These are phyloP conservation scores for Clarias macrocephalus DNA, from an alignment of 2,113 vertebrate genomes.

Conservation along the genomic window DNA sequence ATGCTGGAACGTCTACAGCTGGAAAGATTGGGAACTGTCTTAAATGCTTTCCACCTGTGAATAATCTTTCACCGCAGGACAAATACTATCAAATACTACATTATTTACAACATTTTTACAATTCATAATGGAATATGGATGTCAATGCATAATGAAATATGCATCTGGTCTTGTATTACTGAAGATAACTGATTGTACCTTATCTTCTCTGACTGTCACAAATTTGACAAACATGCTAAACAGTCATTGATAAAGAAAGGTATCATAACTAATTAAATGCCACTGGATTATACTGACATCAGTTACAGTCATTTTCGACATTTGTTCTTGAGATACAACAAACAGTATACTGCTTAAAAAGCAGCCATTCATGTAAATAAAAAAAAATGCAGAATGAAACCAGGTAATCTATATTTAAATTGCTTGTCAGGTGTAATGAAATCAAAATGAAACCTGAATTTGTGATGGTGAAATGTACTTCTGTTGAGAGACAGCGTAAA, in stretches of 20 bases:
- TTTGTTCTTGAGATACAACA: constrained; percentile 9
- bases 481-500: not conserved
- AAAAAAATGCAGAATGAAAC: constrained; percentile 39
- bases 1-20: no score
- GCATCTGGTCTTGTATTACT: not conserved
- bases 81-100: not conserved
- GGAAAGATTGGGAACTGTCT: no score
- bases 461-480: not conserved
- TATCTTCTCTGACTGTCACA: not conserved
- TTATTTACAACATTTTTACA: not conserved
- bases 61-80: no score
- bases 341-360: not conserved
- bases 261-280: not conserved
- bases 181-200: not conserved
- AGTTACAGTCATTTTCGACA: constrained; percentile 14
- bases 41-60: no score
- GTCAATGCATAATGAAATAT: not conserved
- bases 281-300: not conserved
- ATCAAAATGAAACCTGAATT: constrained; percentile 23
- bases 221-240: not conserved
- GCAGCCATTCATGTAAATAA: constrained; percentile 24
- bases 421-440: constrained; percentile 27
- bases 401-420: constrained; percentile 47
- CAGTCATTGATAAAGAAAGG: not conserved
- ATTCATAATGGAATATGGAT: not conserved